Evolutionary conservation across 2,113 vertebrate genomes (phyloP).

Genomic region (Ifrita kowaldi): DNA sequence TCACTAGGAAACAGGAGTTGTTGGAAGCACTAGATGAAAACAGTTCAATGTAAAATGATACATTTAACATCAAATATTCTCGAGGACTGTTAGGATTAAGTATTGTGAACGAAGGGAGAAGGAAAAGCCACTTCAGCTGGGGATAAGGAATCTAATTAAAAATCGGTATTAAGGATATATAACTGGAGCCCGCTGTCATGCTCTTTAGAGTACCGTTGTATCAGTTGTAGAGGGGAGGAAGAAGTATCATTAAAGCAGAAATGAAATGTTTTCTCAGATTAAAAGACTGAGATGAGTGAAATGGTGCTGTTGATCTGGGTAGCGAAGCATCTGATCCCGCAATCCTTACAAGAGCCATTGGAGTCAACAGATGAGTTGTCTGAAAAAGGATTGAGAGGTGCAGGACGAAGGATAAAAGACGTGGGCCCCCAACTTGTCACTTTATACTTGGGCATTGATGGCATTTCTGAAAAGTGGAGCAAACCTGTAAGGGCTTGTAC

Average conservation of each 20-base stretch:
- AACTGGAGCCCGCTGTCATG: slow-evolving; percentile 29
- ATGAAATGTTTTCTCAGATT: slow-evolving; percentile 32
- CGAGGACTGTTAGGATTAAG: slow-evolving; percentile 75
- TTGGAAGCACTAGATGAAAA: slow-evolving; percentile 25
- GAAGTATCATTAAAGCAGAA: background rate
- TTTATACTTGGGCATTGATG: background rate
- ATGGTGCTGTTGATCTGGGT: background rate
- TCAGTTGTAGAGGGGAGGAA: slow-evolving; percentile 3
- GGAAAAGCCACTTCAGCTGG: slow-evolving; percentile 67
- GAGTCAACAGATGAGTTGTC: background rate
- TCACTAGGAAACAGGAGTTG: slow-evolving; percentile 39
- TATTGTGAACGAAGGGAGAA: slow-evolving; percentile 70
- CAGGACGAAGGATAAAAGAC: background rate
- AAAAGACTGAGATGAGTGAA: background rate
- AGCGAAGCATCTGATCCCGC: background rate
- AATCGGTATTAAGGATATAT: slow-evolving; percentile 39
- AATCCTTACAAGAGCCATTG: background rate
- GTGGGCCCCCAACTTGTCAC: background rate
- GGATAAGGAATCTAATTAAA: slow-evolving; percentile 73
- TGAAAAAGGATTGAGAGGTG: background rate
- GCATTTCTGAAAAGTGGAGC: background rate
- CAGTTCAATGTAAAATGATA: slow-evolving; percentile 52
- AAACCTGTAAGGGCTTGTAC: background rate
- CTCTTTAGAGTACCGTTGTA: slow-evolving; percentile 31
- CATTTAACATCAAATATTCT: slow-evolving; percentile 73